Percentiles rank a stretch among this genome's conserved stretches.
phyloP scores from a whole-genome alignment of 2,797 vertebrate species.

The Myotis vivesi region DNA sequence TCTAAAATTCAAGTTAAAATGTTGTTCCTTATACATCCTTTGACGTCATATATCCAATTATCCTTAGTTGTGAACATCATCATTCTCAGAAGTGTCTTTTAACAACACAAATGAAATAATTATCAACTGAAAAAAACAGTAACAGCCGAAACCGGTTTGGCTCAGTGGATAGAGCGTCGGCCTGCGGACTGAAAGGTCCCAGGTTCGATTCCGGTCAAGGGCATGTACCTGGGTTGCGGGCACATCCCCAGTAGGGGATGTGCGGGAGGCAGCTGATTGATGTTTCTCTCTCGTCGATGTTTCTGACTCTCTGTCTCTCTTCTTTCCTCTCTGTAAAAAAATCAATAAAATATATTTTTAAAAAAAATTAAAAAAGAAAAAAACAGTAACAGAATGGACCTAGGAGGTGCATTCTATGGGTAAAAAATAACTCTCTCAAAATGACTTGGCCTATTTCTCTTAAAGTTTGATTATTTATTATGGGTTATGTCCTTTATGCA shows the following conservation, averaged over 20 bases:
- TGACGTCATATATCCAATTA: neutral
- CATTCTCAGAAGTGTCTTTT: slow-evolving; percentile 1
- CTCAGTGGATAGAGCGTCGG: no score
- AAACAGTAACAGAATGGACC: neutral
- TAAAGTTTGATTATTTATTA: slow-evolving; percentile 20
- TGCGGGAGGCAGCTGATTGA: no score
- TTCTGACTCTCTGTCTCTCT: no score
- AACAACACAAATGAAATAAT: slow-evolving; percentile 10
- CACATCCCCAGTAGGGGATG: no score
- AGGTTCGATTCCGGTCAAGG: no score
- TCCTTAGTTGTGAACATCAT: neutral
- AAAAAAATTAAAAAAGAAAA: no score
- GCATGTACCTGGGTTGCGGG: no score
- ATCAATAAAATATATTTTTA: no score
- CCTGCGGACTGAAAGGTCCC: no score
- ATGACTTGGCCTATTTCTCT: neutral
- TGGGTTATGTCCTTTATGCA: neutral
- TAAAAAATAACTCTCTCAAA: slow-evolving; percentile 1
- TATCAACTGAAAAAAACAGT: neutral
- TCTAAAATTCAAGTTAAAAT: slow-evolving; percentile 55
- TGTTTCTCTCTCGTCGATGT: no score
- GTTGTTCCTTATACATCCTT: neutral
- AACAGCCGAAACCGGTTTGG: no score
- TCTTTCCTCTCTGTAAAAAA: no score
- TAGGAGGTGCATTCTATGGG: neutral